Percentiles rank a stretch among this genome's conserved stretches.
phyloP scores from a whole-genome alignment of 2,113 vertebrate species.

The Halcyon senegalensis region DNA sequence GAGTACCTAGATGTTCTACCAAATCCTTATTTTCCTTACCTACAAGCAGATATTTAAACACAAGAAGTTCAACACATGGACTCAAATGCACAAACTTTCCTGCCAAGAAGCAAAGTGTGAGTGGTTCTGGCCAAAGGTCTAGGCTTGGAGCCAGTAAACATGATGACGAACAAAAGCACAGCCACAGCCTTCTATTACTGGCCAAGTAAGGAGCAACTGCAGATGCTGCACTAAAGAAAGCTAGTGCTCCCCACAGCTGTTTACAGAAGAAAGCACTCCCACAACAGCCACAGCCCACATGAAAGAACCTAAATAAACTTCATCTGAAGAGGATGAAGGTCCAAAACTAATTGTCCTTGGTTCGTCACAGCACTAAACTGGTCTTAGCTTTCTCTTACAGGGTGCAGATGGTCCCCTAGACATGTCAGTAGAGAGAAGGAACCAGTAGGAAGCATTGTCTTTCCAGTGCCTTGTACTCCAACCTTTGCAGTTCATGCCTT shows the following conservation, averaged over 20 bases:
- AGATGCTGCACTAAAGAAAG: slow-evolving; percentile 49
- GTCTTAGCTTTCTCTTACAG: not conserved
- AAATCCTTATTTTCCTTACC: not conserved
- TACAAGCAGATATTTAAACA: not conserved
- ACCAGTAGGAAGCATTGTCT: not conserved
- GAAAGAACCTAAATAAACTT: slow-evolving; percentile 6
- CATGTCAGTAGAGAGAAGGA: not conserved
- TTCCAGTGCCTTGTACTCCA: not conserved
- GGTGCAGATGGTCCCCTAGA: not conserved
- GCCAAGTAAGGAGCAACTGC: not conserved
- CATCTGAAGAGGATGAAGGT: not conserved
- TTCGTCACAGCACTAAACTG: not conserved
- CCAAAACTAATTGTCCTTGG: not conserved
- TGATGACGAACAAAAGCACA: fast-evolving
- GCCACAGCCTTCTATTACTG: not conserved
- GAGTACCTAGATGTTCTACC: not conserved
- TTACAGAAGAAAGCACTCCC: not conserved
- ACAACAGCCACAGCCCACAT: slow-evolving; percentile 38
- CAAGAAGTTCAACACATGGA: not conserved
- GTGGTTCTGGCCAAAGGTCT: not conserved
- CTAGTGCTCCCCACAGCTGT: not conserved
- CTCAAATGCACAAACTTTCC: not conserved
- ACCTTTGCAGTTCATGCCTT: not conserved
- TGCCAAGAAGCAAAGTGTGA: not conserved
- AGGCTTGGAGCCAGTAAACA: not conserved